Conservation (phyloP, 35 echinoderm and acorn worm species). For the Lytechinus pictus region DNA sequence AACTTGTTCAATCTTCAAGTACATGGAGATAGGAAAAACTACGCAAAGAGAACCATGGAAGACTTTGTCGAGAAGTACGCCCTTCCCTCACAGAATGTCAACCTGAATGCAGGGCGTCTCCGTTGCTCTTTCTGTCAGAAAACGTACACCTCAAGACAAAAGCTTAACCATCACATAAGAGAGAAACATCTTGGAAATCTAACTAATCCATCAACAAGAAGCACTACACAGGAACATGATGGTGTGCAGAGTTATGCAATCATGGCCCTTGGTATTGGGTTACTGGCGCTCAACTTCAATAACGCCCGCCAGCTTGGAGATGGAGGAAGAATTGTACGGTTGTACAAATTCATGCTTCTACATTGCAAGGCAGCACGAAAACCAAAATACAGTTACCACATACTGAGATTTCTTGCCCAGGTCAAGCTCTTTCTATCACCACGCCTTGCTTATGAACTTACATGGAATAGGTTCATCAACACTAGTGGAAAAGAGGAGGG, state of each 20-base stretch:
- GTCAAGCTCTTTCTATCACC: conserved; percentile 57
- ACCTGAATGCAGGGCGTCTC: neutral
- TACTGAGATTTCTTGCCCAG: conserved; percentile 63
- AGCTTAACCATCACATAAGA: neutral
- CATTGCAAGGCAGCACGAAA: conserved; percentile 47
- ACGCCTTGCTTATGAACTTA: conserved; percentile 47
- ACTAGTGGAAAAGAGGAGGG: conserved; percentile 48
- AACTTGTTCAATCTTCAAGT: conserved; percentile 51
- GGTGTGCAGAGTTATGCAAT: neutral
- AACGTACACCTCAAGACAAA: neutral
- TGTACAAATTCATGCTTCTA: conserved; percentile 56
- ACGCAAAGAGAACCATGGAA: neutral
- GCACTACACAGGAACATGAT: neutral
- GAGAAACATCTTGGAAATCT: neutral
- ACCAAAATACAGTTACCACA: conserved; percentile 64
- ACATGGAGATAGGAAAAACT: conserved; percentile 3
- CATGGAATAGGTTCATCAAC: conserved; percentile 81
- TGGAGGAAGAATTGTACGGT: conserved; percentile 44
- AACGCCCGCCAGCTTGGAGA: conserved; percentile 35
- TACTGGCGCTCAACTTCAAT: neutral
- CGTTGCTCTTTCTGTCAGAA: neutral
- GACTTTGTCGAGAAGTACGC: neutral
- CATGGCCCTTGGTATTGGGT: neutral
- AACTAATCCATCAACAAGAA: neutral
- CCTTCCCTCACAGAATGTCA: neutral